A percentile compares a stretch with the other conserved stretches of the same genome.
phyloP scores from a whole-genome alignment of 1,140 invertebrate genomes.

The Drosophila leontia region DNA sequence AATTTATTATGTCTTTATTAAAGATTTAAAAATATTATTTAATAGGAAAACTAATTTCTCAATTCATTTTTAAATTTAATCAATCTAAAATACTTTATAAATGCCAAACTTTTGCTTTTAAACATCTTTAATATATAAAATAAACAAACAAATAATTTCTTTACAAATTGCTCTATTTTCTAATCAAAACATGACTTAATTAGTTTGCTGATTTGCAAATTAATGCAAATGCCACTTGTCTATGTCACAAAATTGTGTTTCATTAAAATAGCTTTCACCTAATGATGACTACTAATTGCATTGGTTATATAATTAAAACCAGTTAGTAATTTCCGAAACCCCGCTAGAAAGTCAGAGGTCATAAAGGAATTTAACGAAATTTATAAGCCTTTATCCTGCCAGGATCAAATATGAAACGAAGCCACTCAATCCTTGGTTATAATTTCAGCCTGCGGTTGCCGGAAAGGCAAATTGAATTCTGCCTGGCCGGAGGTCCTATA shows the following conservation, averaged over 20 bases:
- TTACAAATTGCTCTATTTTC: neutral
- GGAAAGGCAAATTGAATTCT: constrained; percentile 47
- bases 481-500: constrained; percentile 19
- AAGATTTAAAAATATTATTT: neutral
- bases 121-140: neutral
- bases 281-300: neutral
- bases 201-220: neutral
- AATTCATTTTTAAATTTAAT: too few relatives aligned
- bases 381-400: constrained; percentile 22
- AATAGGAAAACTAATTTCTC: neutral
- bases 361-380: neutral
- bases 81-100: neutral
- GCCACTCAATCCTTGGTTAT: constrained; percentile 6
- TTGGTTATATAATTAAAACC: constrained; percentile 10
- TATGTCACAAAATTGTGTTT: neutral
- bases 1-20: neutral
- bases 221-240: neutral
- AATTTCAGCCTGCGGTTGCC: constrained; percentile 32
- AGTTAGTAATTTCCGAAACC: neutral
- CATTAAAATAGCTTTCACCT: neutral
- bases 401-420: constrained; percentile 1
- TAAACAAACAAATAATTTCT: neutral
- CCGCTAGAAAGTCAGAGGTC: neutral
- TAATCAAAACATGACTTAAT: constrained; percentile 5
- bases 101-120: neutral